Evolutionary conservation across 53 echinoderm and acorn worm species (phyloP).

Genomic region (Henricia sp.): DNA sequence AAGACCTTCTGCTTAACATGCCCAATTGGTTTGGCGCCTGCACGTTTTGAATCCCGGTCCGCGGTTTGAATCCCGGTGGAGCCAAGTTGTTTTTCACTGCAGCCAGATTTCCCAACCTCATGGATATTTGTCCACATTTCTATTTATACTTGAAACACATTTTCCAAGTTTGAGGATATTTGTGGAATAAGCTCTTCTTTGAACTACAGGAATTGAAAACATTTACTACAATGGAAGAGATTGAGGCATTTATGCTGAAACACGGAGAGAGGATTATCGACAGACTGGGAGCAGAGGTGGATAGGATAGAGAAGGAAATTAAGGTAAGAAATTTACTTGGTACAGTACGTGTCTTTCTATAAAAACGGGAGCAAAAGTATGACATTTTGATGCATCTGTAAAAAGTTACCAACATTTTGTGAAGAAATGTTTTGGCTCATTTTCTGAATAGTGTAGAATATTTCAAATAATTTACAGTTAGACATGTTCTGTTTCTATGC

Average conservation of each 20-base stretch:
- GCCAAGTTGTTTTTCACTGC: too few species aligned
- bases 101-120: too few species aligned
- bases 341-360: neutral
- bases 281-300: constrained; percentile 85
- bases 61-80: neutral
- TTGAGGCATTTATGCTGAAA: constrained; percentile 88
- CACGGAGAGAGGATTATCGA: constrained; percentile 95
- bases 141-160: too few species aligned
- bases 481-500: too few species aligned
- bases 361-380: too few species aligned
- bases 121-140: too few species aligned
- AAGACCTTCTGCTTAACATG: too few species aligned
- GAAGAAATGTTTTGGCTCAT: neutral
- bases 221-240: constrained; percentile 77
- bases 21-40: neutral
- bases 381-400: too few species aligned
- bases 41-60: neutral
- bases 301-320: constrained; percentile 93
- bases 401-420: neutral
- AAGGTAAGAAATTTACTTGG: constrained; percentile 61
- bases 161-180: neutral
- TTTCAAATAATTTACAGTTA: neutral
- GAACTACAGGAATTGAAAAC: constrained; percentile 72
- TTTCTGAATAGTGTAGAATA: neutral
- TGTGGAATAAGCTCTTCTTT: neutral